Base-by-base conservation (phyloP, 2,797 vertebrate genomes). In the Ispidina lecontei region DNA sequence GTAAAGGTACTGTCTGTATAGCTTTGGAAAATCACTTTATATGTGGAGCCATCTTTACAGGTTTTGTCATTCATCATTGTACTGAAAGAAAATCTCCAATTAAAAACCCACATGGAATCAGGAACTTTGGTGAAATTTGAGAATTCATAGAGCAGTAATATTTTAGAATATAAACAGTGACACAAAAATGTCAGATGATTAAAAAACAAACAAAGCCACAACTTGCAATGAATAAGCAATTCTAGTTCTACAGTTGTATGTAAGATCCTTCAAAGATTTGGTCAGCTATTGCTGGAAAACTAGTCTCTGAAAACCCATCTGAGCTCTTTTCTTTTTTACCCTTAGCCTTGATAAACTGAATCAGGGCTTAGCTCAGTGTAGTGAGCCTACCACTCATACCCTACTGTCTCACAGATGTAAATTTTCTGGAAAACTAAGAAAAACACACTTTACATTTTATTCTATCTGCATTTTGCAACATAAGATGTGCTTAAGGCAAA, bases 1-100 rank as follows among this genome's bases (percentile, higher is more conserved):
- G 56, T 98, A 91, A 99, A 99, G 47, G 97, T 97, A 39, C 96
- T 98, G 74, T 99, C 99, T 55, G 98, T 89, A 87, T 99, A 99
- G 72, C 98, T 97, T 84, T 98, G 98, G 97, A 99, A 99, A 93
- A 99, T 84, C 8, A 98, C 99, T 89, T 97, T 99, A 69, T 98
- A 98, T 43, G 91, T 77, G 2, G 98, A 98, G 56, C 97, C 94
- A 52, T 90, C 83, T 67, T 63, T 62, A 19, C 91, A 92, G 3
- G 16, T 28, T 76, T 97, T 98, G 26, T 98, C 98, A 78, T 51
- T 80, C 65, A 65, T 91, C 72, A 11, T 76, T 49, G 91, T 67
- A 68, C 97, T 98, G 95, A 92, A 94, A 93, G 75, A 77, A 95
- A 89, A 87, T 46, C 18, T 5, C 5, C 55, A 71, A 75, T 86